Evolutionary conservation across 2,888 invertebrate genomes (phyloP).

Genomic region (Synergus umbraculus): DNA sequence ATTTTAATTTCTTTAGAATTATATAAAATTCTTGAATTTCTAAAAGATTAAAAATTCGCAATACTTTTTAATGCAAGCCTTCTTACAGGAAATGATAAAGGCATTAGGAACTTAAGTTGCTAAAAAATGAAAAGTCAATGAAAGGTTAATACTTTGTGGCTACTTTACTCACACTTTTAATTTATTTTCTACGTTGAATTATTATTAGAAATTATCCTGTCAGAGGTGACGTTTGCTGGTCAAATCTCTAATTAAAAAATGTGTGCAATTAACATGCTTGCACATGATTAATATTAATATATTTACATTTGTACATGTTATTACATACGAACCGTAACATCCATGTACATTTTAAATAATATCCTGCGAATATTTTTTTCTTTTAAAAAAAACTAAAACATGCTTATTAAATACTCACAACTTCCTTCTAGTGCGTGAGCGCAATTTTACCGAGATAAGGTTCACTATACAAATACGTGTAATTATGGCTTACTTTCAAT

Average conservation of each 20-base stretch:
- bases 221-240: background rate
- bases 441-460: conserved; percentile 24
- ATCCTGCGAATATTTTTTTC: background rate
- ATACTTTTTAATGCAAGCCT: too few relatives aligned
- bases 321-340: background rate
- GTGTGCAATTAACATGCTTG: background rate
- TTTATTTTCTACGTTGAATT: background rate
- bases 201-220: conserved; percentile 1
- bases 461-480: conserved; percentile 37
- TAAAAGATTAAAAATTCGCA: too few relatives aligned
- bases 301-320: background rate
- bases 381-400: background rate
- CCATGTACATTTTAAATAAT: background rate
- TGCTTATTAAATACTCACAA: background rate
- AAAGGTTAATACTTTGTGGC: conserved; percentile 1
- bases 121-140: background rate
- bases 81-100: too few relatives aligned
- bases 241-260: conserved; percentile 11
- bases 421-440: conserved; percentile 3
- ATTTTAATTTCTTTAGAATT: too few relatives aligned
- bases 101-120: too few relatives aligned
- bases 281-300: conserved; percentile 7
- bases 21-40: too few relatives aligned
- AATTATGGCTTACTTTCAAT: background rate
- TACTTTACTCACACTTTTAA: background rate